A percentile compares a stretch with the other conserved stretches of the same genome.
phyloP scores from a whole-genome alignment of 2,797 vertebrate genomes.

The Erethizon dorsatum region DNA sequence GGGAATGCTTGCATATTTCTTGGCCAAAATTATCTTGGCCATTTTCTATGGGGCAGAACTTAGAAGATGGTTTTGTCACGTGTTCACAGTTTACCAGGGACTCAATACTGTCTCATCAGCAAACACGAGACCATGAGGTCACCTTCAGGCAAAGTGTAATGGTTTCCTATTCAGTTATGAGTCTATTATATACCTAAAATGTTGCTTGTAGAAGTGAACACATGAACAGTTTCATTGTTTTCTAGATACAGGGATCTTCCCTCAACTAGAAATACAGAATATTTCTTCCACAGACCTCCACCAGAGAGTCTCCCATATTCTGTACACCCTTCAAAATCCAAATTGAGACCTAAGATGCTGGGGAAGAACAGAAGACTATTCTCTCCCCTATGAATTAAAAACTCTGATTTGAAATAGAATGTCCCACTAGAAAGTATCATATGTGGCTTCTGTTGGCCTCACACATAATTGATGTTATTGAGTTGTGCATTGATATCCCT shows the following conservation, averaged over 20 bases:
- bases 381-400: not conserved
- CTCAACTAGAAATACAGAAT: slow-evolving; percentile 24
- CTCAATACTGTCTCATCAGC: not conserved
- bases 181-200: not conserved
- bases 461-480: not conserved
- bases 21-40: slow-evolving; percentile 44
- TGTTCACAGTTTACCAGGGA: not conserved
- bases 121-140: slow-evolving; percentile 50
- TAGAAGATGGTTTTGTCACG: slow-evolving; percentile 33
- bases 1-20: not conserved
- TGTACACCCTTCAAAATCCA: slow-evolving; percentile 36
- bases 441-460: not conserved
- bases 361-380: not conserved
- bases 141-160: slow-evolving; percentile 70
- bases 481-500: not conserved
- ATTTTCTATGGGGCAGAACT: slow-evolving; percentile 48
- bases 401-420: slow-evolving; percentile 14
- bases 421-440: not conserved
- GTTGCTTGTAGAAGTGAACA: not conserved
- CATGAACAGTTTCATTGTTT: slow-evolving; percentile 20
- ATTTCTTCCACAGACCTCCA: not conserved
- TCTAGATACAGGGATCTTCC: not conserved
- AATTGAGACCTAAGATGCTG: not conserved
- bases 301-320: not conserved
- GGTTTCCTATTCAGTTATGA: not conserved